A percentile compares a stretch with the other conserved stretches of the same genome.
Conservation (phyloP, 2,797 vertebrate species). For the Acanthiza pusilla region DNA sequence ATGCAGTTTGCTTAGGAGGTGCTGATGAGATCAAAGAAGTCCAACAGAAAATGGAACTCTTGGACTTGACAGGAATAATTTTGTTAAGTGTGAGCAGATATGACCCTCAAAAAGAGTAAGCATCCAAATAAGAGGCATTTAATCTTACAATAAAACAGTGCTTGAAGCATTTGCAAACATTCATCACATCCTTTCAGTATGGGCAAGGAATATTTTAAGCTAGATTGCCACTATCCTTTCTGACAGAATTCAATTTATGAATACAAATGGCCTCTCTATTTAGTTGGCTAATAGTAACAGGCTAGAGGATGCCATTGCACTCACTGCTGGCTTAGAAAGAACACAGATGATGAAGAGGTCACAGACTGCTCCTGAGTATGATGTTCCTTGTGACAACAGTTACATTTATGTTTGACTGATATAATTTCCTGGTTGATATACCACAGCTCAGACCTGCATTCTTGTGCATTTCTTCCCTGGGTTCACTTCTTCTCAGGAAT, state of each 20-base stretch:
- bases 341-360: background rate
- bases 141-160: conserved; percentile 43
- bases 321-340: background rate
- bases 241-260: background rate
- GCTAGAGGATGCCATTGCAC: background rate
- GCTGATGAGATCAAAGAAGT: background rate
- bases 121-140: conserved; percentile 37
- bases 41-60: conserved; percentile 34
- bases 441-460: background rate
- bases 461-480: background rate
- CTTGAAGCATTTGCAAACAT: conserved; percentile 1
- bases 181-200: background rate
- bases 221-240: background rate
- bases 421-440: background rate
- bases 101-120: background rate
- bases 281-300: background rate
- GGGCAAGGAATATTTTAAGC: background rate
- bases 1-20: background rate
- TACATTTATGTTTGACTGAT: background rate
- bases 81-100: conserved; percentile 21
- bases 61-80: conserved; percentile 40
- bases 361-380: background rate
- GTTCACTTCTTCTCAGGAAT: background rate
- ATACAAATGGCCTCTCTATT: background rate
- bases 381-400: background rate